These are phyloP conservation scores for Zoroaster sp. DNA, from an alignment of 53 echinoderm and acorn worm species.

Conservation along the genomic window DNA sequence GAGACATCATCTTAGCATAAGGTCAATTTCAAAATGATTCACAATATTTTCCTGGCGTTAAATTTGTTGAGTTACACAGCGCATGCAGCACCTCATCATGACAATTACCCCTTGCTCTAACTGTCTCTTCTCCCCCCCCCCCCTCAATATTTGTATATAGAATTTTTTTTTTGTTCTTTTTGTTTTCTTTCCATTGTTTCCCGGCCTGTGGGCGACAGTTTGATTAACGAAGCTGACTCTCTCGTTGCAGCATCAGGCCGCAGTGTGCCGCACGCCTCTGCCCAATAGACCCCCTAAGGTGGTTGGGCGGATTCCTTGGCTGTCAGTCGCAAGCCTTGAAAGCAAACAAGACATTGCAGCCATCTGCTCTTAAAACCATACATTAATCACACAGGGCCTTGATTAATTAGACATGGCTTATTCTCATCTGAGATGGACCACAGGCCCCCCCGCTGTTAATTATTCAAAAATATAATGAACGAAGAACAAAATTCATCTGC, in stretches of 20 bases:
- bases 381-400: slow-evolving; percentile 45
- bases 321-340: slow-evolving; percentile 17
- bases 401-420: slow-evolving; percentile 52
- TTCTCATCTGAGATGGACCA: slow-evolving; percentile 2
- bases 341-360: slow-evolving; percentile 47
- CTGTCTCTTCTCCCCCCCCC: no score
- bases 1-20: no score
- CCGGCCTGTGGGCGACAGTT: slow-evolving; percentile 40
- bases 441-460: slow-evolving; percentile 41
- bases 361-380: slow-evolving; percentile 53
- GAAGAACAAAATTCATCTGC: background rate
- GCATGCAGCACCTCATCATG: background rate
- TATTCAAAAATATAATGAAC: slow-evolving; percentile 14
- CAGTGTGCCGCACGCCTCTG: slow-evolving; percentile 1
- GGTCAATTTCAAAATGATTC: no score
- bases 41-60: no score
- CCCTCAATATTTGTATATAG: slow-evolving; percentile 13
- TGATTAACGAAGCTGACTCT: slow-evolving; percentile 48
- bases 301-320: slow-evolving; percentile 9
- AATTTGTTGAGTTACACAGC: background rate
- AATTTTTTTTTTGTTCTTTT: background rate
- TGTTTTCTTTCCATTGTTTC: slow-evolving; percentile 54
- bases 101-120: slow-evolving; percentile 19
- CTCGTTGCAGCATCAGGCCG: slow-evolving; percentile 11
- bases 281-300: slow-evolving; percentile 41